Evolutionary conservation across 2,797 vertebrate genomes (phyloP).

Genomic region (Lemur catta): DNA sequence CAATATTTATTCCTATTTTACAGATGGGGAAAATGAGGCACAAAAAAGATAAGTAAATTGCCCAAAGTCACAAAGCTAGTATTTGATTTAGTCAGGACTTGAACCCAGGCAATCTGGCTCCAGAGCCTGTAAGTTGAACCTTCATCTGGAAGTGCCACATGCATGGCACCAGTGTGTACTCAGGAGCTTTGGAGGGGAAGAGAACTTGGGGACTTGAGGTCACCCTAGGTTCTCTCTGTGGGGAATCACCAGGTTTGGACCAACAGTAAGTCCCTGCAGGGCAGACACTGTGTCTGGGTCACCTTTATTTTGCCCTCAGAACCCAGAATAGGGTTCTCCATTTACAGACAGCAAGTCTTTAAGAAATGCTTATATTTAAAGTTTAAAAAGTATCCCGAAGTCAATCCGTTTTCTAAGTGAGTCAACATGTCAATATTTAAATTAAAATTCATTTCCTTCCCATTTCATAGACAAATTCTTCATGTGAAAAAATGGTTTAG

Average conservation of each 20-base stretch:
- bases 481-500: not conserved
- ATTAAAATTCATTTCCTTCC: not conserved
- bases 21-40: not conserved
- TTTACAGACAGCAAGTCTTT: not conserved
- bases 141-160: not conserved
- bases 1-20: not conserved
- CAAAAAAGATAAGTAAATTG: not conserved
- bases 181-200: not conserved
- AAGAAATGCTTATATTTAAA: not conserved
- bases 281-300: not conserved
- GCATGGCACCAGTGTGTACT: not conserved
- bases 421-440: not conserved
- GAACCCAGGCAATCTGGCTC: not conserved
- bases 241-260: not conserved
- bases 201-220: not conserved
- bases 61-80: not conserved
- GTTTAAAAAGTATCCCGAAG: not conserved
- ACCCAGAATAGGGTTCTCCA: not conserved
- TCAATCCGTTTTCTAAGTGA: not conserved
- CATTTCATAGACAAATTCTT: not conserved
- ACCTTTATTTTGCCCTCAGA: not conserved
- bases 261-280: not conserved
- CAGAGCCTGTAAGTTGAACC: not conserved
- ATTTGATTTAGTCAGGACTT: not conserved
- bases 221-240: not conserved